Evolutionary conservation across 2,888 invertebrate genomes (phyloP), one percentile per base, ranked within the genome.

Genomic region (Eupithecia exiguata): DNA sequence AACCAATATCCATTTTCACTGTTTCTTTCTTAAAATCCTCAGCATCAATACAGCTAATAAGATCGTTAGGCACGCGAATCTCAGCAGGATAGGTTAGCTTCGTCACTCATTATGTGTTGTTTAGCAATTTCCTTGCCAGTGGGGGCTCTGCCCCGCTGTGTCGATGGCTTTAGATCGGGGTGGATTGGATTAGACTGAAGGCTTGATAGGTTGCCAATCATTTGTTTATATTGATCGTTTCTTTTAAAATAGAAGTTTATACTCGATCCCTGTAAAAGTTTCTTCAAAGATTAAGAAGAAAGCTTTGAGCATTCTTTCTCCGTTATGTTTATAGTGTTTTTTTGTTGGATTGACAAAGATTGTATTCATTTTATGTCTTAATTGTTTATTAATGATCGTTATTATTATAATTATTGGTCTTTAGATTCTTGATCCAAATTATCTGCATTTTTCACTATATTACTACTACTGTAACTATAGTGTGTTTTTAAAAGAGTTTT

Each of bases 111-210:
- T 80, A 75, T 16, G 14, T 53, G 53, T 74, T 77, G 74, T 74
- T 71, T 74, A 74, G 58, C 80, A 81, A 84, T 85, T 80, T 81
- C 65, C 72, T 79, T 76, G 77, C 69, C 83, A 74, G 82, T 69
- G 62, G 81, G 82, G 82, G 72, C 43, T 67, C 38, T 80, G 63
- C n/a, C 86, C 84, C 78, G 84, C 75, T 58, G 84, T 58, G 86
- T 75, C 83, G 81, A 84, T 84, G 80, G 81, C 80, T 75, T 73
- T 75, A 76, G 77, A 76, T 73, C 73, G 67, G 68, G 76, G 70
- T 79, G 68, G 74, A 82, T 84, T 81, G 74, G 77, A 72, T 70
- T 68, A 49, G 69, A 14, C 40, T 66, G n/a, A 77, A 71, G 61
- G 72, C 43, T 75, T 75, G 72, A 61, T 46, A 58, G 35, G 65